A percentile compares a stretch with the other conserved stretches of the same genome.
Evolutionary conservation across 1,140 invertebrate genomes (phyloP).

Genomic region (Prorops nasuta): DNA sequence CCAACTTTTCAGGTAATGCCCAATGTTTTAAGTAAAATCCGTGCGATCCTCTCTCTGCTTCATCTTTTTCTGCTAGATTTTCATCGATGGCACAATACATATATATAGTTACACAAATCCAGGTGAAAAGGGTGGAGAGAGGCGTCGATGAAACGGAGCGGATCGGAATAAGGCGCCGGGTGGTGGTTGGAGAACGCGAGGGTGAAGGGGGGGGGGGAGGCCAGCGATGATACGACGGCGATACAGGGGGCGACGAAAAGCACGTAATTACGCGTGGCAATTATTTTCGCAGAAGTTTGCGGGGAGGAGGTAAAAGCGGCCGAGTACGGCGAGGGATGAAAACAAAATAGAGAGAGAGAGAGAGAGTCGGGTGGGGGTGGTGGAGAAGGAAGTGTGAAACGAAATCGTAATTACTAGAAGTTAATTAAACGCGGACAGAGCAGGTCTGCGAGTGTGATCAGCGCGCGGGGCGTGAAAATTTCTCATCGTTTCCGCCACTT

Average conservation of each 20-base stretch:
- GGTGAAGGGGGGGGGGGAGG: neutral
- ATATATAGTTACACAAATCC: too few species aligned
- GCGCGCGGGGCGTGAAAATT: conserved; percentile 12
- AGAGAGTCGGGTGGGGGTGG: neutral
- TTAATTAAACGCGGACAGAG: conserved; percentile 43
- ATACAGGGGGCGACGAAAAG: conserved; percentile 19
- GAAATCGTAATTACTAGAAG: conserved; percentile 37
- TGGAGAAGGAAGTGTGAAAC: conserved; percentile 11
- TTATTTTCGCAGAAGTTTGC: conserved; percentile 33
- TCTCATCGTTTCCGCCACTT: conserved; percentile 14
- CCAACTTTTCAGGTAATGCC: too few species aligned
- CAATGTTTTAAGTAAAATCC: too few species aligned
- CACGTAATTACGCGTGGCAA: conserved; percentile 38
- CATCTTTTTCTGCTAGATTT: too few species aligned
- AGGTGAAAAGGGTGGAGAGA: too few species aligned
- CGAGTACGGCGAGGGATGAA: conserved; percentile 1
- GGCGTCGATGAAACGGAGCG: too few species aligned
- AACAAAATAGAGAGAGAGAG: neutral
- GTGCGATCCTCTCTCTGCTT: too few species aligned
- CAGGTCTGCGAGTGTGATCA: too few species aligned
- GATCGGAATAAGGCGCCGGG: too few species aligned
- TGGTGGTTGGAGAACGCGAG: conserved; percentile 1
- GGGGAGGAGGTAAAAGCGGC: conserved; percentile 6
- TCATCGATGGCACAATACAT: too few species aligned
- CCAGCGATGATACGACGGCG: conserved; percentile 1